Conservation (phyloP, 2,113 vertebrate genomes). For the Cettia cetti region DNA sequence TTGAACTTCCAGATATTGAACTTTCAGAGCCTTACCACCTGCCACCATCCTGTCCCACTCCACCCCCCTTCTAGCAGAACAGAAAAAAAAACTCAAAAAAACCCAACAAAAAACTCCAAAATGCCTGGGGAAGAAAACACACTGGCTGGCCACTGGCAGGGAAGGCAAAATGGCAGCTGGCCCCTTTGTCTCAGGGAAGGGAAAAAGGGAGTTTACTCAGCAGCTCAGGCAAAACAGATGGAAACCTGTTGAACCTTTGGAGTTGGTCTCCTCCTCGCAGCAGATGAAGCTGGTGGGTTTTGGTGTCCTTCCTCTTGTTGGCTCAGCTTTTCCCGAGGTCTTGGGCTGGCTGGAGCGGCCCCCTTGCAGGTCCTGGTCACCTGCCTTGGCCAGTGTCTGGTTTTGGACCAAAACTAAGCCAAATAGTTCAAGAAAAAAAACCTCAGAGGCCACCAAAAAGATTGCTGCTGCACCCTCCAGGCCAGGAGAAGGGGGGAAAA, state of each 20-base stretch:
- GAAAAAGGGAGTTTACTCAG: neutral
- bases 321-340: neutral
- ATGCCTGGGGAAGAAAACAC: neutral
- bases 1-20: neutral
- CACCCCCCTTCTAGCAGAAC: neutral
- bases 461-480: neutral
- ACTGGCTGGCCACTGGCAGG: neutral
- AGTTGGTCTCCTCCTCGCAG: neutral
- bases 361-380: neutral
- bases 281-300: neutral
- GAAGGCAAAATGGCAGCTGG: neutral
- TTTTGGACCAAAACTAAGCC: neutral
- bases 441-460: too few relatives aligned
- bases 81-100: neutral
- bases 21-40: neutral
- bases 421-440: neutral
- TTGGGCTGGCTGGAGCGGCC: rapidly evolving
- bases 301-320: neutral
- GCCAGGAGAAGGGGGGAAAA: neutral
- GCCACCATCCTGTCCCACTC: too few relatives aligned
- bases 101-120: neutral
- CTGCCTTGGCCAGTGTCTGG: rapidly evolving
- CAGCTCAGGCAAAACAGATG: neutral
- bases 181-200: neutral
- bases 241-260: neutral